These are phyloP conservation scores for Helicoverpa assulta DNA, from an alignment of 2,888 invertebrate genomes.

Conservation along the genomic window DNA sequence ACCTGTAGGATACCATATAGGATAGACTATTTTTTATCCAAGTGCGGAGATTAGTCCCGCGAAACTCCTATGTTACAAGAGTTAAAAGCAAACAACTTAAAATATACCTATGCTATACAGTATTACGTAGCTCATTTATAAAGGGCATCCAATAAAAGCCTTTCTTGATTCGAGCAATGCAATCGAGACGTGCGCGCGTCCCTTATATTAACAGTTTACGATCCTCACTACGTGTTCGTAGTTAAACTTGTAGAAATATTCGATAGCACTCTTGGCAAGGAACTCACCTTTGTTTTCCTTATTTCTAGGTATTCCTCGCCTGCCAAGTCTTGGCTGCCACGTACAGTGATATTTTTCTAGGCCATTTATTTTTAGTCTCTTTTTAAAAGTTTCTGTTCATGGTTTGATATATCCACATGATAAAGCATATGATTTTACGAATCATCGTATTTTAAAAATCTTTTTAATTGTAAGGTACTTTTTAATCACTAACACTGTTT, in stretches of 20 bases:
- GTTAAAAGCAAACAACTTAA: neutral
- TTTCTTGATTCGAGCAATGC: slow-evolving; percentile 66
- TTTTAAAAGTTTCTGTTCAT: slow-evolving; percentile 7
- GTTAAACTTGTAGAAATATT: slow-evolving; percentile 57
- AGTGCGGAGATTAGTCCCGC: too few relatives aligned
- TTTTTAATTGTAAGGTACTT: too few relatives aligned
- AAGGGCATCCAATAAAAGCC: slow-evolving; percentile 62
- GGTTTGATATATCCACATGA: neutral
- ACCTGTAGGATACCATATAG: too few relatives aligned
- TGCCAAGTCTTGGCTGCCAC: slow-evolving; percentile 40
- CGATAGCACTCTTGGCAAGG: slow-evolving; percentile 31
- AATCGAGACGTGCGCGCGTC: slow-evolving; percentile 67
- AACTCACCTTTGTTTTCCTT: slow-evolving; percentile 23
- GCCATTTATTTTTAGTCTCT: neutral
- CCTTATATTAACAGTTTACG: slow-evolving; percentile 73
- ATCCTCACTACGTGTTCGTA: slow-evolving; percentile 65
- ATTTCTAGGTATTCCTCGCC: slow-evolving; percentile 18
- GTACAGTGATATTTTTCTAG: slow-evolving; percentile 11
- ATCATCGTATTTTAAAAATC: too few relatives aligned
- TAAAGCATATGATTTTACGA: neutral
- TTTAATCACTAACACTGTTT: neutral
- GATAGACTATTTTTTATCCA: too few relatives aligned
- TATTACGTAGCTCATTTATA: slow-evolving; percentile 12
- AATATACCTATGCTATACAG: neutral
- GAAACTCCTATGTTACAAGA: too few relatives aligned